Percentiles rank a stretch among this genome's conserved stretches.
These are phyloP conservation scores for Meteorus sp. DNA, from an alignment of 1,140 invertebrate genomes.

Conservation along the genomic window DNA sequence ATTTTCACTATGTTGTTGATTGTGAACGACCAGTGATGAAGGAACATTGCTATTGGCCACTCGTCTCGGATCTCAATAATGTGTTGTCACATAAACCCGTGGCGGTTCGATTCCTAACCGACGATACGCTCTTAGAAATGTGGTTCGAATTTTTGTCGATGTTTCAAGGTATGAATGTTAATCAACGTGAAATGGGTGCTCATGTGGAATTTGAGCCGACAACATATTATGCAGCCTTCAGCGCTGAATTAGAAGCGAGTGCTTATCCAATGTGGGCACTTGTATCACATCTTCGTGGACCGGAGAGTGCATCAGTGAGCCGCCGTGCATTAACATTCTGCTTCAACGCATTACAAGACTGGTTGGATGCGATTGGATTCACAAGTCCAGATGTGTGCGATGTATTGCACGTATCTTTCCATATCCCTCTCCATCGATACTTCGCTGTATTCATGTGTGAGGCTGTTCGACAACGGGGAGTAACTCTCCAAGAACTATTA, in stretches of 20 bases:
- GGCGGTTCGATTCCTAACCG: slow-evolving; percentile 84
- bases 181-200: slow-evolving; percentile 82
- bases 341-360: slow-evolving; percentile 76
- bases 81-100: slow-evolving; percentile 92
- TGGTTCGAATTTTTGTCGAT: slow-evolving; percentile 93
- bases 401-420: slow-evolving; percentile 88
- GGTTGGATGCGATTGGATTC: slow-evolving; percentile 83
- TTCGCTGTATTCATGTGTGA: slow-evolving; percentile 90
- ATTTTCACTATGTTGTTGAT: slow-evolving; percentile 90
- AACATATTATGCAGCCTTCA: slow-evolving; percentile 96
- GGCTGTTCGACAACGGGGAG: slow-evolving; percentile 80
- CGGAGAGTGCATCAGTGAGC: slow-evolving; percentile 71
- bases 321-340: slow-evolving; percentile 75
- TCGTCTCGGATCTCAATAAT: slow-evolving; percentile 96
- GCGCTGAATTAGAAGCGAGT: slow-evolving; percentile 93
- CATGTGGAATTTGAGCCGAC: slow-evolving; percentile 97
- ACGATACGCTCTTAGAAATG: slow-evolving; percentile 84
- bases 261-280: slow-evolving; percentile 97
- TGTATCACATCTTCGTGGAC: slow-evolving; percentile 80
- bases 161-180: slow-evolving; percentile 98
- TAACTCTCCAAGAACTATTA: slow-evolving; percentile 74
- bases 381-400: slow-evolving; percentile 71
- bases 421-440: slow-evolving; percentile 93
- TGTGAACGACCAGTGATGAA: slow-evolving; percentile 91
- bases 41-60: slow-evolving; percentile 97